Conservation (phyloP, 92 coral and sea anemone species). For the Bergia puertoricense region DNA sequence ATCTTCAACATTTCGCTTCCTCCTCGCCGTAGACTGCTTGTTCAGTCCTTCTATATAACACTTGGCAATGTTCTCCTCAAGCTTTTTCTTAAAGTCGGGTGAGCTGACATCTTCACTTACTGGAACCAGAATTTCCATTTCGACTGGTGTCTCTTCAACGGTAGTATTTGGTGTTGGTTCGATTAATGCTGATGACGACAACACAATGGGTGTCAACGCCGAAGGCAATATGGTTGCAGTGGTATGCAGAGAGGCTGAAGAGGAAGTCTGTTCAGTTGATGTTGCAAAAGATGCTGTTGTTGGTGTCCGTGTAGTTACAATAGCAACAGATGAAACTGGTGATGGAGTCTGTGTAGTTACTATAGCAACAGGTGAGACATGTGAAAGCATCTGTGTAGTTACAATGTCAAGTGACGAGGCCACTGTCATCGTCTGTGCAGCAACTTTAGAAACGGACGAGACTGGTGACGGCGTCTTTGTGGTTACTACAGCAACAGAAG, state of each 20-base stretch:
- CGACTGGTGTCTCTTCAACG: background rate
- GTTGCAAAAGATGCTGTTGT: background rate
- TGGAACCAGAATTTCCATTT: slow-evolving; percentile 34
- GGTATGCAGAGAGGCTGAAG: background rate
- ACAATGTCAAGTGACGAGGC: too few relatives aligned
- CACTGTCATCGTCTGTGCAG: too few relatives aligned
- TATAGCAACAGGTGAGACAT: background rate
- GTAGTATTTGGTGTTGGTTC: slow-evolving; percentile 18
- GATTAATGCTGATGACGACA: background rate
- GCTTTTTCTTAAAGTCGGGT: slow-evolving; percentile 26
- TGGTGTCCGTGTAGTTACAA: too few relatives aligned
- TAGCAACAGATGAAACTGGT: too few relatives aligned
- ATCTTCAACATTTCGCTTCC: slow-evolving; percentile 28
- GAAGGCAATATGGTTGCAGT: background rate
- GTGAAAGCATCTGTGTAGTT: too few relatives aligned
- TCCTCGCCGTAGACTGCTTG: slow-evolving; percentile 22
- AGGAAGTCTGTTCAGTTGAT: background rate
- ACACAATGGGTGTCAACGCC: background rate
- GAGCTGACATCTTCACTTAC: slow-evolving; percentile 22
- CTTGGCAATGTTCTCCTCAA: slow-evolving; percentile 15
- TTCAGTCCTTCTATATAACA: slow-evolving; percentile 1
- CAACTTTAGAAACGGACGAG: too few relatives aligned
- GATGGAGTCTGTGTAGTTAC: background rate
- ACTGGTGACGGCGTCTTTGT: too few relatives aligned
- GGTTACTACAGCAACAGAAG: too few relatives aligned